Conservation (phyloP, 2,797 vertebrate genomes). For the Macropus fuliginosus region DNA sequence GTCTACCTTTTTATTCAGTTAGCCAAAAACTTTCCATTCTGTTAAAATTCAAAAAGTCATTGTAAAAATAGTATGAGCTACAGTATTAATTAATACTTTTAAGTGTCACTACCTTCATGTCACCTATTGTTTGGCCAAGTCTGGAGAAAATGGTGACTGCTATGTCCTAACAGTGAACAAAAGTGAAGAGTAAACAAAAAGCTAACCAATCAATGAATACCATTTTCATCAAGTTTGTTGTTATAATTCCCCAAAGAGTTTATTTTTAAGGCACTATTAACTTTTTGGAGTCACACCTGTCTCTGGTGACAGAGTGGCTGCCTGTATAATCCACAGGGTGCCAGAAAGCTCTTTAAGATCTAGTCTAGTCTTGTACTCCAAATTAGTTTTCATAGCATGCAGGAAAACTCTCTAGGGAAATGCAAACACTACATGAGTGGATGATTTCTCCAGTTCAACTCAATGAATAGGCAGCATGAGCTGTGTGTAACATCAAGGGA, state of each 20-base stretch:
- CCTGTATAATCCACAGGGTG: slow-evolving; percentile 11
- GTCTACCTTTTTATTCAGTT: neutral
- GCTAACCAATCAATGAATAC: neutral
- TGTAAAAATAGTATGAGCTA: slow-evolving; percentile 30
- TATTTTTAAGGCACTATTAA: neutral
- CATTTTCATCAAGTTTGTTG: neutral
- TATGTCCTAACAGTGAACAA: neutral
- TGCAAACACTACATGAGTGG: neutral
- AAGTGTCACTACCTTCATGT: neutral
- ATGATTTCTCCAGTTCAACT: neutral
- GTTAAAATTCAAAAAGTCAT: slow-evolving; percentile 10
- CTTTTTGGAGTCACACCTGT: slow-evolving; percentile 27
- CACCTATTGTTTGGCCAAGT: neutral
- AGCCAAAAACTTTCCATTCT: neutral
- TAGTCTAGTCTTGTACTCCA: neutral
- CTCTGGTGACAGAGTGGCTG: slow-evolving; percentile 12
- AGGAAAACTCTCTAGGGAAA: slow-evolving; percentile 24
- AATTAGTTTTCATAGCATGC: neutral
- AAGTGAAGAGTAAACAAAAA: neutral
- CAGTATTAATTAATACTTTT: slow-evolving; percentile 41
- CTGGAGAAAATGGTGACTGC: neutral
- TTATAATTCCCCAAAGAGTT: neutral
- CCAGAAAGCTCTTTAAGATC: neutral
- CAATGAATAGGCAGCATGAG: neutral
- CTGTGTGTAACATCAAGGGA: neutral